Evolutionary conservation across 2,888 invertebrate species (phyloP), one percentile per base, ranked within the genome.

Genomic region (Lepeophtheirus nordmannii): DNA sequence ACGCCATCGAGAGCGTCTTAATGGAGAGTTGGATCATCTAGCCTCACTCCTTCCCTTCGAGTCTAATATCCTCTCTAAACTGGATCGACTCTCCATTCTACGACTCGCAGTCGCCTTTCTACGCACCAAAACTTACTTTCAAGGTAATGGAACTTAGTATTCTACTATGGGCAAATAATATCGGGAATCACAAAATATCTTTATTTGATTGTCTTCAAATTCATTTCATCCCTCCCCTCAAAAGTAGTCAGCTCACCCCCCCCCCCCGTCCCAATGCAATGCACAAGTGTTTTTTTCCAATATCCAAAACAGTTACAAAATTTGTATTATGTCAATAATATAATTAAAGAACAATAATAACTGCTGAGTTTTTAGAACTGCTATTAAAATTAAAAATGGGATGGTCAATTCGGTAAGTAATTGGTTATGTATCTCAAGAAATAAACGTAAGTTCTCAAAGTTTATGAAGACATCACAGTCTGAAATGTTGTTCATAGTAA

Each of bases 81-180:
- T 98, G 75, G 98, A 98, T 81, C 85, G 98, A 73, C 85, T 98
- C 71, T 96, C 94, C 75, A 97, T 98, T 74, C 83, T 98, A 72
- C 83, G 98, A 75, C 84, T 99, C 70, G 93, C 94, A 67, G 98
- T 98, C 78, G 93, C 93, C 81, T 99, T 96, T 78, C 83, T 98
- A 72, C 85, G 97, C 73, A 97, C 94, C 74, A 98, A 98, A 81
- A 93, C 94, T 80, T 98, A 97, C 82, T 98, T 98, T 80, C 94
- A 96, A 88, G 93, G 97, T 97, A 79, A 82, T 84, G 74, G 40
- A 5, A 41, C 30, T 46, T n/a, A n/a, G n/a, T n/a, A n/a, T n/a
- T n/a, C n/a, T n/a, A n/a, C n/a, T n/a, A n/a, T n/a, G n/a, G n/a
- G n/a, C n/a, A n/a, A n/a, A n/a, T n/a, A n/a, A n/a, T n/a, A n/a